Percentiles rank a stretch among this genome's conserved stretches.
Conservation (phyloP, 2,797 vertebrate genomes). For the Ctenopoma kingsleyae region DNA sequence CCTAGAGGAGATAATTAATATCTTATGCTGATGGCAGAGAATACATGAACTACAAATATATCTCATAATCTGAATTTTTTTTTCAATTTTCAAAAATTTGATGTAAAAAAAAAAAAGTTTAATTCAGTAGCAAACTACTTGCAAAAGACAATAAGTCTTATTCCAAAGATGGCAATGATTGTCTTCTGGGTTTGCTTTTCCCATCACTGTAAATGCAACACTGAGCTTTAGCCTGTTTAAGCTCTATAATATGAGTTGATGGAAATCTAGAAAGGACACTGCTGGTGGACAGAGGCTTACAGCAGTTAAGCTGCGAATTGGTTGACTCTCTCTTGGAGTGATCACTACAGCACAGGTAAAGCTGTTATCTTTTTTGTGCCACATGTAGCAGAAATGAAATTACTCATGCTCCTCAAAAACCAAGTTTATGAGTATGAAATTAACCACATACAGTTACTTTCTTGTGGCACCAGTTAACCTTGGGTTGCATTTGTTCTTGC, state of each 20-base stretch:
- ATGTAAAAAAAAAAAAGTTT: constrained; percentile 6
- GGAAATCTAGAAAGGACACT: constrained; percentile 67
- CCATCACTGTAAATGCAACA: constrained; percentile 31
- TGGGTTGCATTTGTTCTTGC: constrained; percentile 19
- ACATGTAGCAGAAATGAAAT: constrained; percentile 71
- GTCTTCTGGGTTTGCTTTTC: constrained; percentile 17
- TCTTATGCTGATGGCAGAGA: constrained; percentile 1
- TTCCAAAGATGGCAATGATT: constrained; percentile 23
- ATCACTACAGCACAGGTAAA: constrained; percentile 69
- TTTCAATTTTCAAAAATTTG: constrained; percentile 7
- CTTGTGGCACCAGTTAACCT: constrained; percentile 37
- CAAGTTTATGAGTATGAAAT: constrained; percentile 64
- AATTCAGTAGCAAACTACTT: constrained; percentile 10
- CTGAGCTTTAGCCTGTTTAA: constrained; percentile 60
- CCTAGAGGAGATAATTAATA: constrained; percentile 23
- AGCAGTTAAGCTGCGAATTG: constrained; percentile 68
- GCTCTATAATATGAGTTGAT: constrained; percentile 57
- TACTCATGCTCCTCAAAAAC: constrained; percentile 68
- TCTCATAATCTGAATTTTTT: background rate
- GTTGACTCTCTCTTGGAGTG: constrained; percentile 71
- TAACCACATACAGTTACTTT: constrained; percentile 21
- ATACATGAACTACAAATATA: background rate
- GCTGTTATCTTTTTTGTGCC: constrained; percentile 72
- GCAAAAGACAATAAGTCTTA: background rate
- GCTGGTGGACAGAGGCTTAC: constrained; percentile 70